These are phyloP conservation scores for Melanotaenia maccullochi DNA, from an alignment of 2,797 vertebrate species.

Conservation along the genomic window DNA sequence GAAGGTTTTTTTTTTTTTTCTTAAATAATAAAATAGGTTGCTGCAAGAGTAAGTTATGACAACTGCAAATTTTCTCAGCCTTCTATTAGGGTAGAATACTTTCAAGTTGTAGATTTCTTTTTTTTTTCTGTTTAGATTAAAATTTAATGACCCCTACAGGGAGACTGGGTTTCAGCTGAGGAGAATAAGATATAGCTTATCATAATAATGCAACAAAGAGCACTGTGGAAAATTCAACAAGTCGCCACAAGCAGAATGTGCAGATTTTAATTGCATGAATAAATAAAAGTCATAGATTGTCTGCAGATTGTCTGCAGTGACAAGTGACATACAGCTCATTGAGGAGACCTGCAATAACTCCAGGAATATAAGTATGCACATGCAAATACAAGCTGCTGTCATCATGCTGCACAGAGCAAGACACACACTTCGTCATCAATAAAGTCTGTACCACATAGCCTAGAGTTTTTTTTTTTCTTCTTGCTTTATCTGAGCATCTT, in stretches of 20 bases:
- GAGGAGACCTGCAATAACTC: constrained; percentile 21
- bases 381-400: constrained; percentile 40
- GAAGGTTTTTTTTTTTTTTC: constrained; percentile 44
- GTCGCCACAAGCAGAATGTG: constrained; percentile 41
- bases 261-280: constrained; percentile 48
- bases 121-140: constrained; percentile 65
- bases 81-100: constrained; percentile 53
- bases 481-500: constrained; percentile 47
- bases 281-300: constrained; percentile 48
- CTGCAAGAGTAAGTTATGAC: constrained; percentile 41
- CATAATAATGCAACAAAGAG: constrained; percentile 64
- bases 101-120: constrained; percentile 60
- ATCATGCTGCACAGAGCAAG: constrained; percentile 35
- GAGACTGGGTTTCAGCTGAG: constrained; percentile 51
- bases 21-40: constrained; percentile 42
- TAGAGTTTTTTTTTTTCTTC: constrained; percentile 13
- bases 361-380: constrained; percentile 40
- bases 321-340: constrained; percentile 20
- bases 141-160: constrained; percentile 66
- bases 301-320: constrained; percentile 40
- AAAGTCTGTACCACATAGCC: constrained; percentile 30
- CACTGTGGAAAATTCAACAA: constrained; percentile 64
- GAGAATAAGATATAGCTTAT: constrained; percentile 65
- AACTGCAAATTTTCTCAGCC: constrained; percentile 34
- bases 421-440: constrained; percentile 33